Evolutionary conservation across 2,797 vertebrate genomes (phyloP).

Genomic region (Acanthornis magna): DNA sequence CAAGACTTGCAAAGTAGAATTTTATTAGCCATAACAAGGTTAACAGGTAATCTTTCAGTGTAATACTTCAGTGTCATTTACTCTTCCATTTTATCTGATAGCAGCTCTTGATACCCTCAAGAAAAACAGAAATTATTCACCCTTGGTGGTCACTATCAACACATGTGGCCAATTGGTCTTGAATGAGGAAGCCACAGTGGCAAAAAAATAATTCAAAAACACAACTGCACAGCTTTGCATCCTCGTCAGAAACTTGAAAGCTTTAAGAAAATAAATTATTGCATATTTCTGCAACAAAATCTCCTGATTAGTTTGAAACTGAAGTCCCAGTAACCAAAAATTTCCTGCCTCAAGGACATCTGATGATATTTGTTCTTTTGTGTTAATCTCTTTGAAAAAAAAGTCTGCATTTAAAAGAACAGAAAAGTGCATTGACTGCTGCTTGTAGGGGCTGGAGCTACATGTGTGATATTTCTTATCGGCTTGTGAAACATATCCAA

Average conservation of each 20-base stretch:
- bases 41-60: background rate
- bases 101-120: background rate
- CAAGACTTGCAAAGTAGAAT: background rate
- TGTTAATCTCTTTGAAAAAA: background rate
- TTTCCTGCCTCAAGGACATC: background rate
- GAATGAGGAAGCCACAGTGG: background rate
- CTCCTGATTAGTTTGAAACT: background rate
- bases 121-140: background rate
- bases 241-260: background rate
- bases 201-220: background rate
- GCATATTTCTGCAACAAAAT: background rate
- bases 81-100: background rate
- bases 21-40: background rate
- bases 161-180: background rate
- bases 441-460: background rate
- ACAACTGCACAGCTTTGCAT: background rate
- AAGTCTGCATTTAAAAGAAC: background rate
- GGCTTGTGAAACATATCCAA: background rate
- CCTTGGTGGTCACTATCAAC: background rate
- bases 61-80: background rate
- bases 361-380: background rate
- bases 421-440: background rate
- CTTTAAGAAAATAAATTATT: background rate
- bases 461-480: background rate
- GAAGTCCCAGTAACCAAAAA: background rate